These are phyloP conservation scores for Bombus ignitus DNA, from an alignment of 1,140 invertebrate genomes.

Conservation along the genomic window DNA sequence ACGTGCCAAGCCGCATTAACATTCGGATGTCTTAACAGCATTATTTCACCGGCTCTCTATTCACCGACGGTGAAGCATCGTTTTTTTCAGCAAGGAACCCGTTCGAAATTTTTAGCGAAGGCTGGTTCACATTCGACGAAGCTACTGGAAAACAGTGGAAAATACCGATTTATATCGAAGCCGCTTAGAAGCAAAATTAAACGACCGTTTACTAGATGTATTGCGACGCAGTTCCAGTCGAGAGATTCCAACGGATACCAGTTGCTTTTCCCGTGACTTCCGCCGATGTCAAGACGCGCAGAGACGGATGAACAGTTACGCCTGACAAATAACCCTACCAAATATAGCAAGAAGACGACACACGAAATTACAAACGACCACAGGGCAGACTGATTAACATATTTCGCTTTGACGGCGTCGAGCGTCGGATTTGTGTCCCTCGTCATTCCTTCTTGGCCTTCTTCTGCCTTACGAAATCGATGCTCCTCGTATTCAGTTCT, in stretches of 20 bases:
- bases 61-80: not conserved
- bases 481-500: not conserved
- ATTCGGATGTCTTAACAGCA: constrained; percentile 32
- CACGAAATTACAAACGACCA: constrained; percentile 11
- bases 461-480: constrained; percentile 11
- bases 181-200: not conserved
- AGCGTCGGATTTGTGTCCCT: not conserved
- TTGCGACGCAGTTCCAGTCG: not conserved
- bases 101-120: not conserved
- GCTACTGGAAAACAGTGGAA: not conserved
- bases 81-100: not conserved
- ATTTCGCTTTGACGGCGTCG: constrained; percentile 27
- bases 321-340: constrained; percentile 51
- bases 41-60: constrained; percentile 23
- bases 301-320: constrained; percentile 30
- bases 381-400: constrained; percentile 46
- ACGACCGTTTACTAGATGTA: not conserved
- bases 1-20: constrained; percentile 36
- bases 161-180: no score
- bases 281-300: not conserved
- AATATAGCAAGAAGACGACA: constrained; percentile 33
- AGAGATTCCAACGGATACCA: not conserved
- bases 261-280: not conserved
- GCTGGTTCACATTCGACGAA: not conserved
- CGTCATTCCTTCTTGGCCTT: constrained; percentile 21